A percentile compares a stretch with the other conserved stretches of the same genome.
Conservation (phyloP, 2,113 vertebrate species). For the Amia ocellicauda region DNA sequence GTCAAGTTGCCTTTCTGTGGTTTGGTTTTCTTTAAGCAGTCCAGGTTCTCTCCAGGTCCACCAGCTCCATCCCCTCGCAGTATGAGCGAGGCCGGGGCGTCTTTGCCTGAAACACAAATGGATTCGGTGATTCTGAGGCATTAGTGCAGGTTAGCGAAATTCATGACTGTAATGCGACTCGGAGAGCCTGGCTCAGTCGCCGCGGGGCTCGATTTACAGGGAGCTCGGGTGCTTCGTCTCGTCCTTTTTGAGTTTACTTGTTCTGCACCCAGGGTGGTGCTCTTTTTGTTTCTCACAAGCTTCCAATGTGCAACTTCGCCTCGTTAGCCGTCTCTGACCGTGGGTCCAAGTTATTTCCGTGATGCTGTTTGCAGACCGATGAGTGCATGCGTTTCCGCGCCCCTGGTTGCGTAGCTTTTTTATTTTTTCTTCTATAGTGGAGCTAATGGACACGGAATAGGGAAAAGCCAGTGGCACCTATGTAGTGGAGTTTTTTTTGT, state of each 20-base stretch:
- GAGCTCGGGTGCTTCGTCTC: too few relatives aligned
- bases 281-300: background rate
- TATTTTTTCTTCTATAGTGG: background rate
- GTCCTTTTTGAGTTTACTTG: background rate
- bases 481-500: constrained; percentile 22
- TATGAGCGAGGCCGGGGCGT: constrained; percentile 61
- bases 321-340: background rate
- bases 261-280: background rate
- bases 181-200: too few relatives aligned
- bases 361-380: background rate
- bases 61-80: constrained; percentile 81
- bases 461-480: constrained; percentile 29
- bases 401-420: constrained; percentile 2
- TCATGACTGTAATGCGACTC: too few relatives aligned
- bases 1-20: background rate
- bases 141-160: too few relatives aligned
- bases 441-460: constrained; percentile 8
- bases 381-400: background rate
- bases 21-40: constrained; percentile 60
- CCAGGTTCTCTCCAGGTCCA: constrained; percentile 75
- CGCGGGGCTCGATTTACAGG: too few relatives aligned
- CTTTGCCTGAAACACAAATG: constrained; percentile 40
- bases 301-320: constrained; percentile 4
- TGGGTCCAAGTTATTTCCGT: background rate
- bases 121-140: too few relatives aligned